Percentiles rank a stretch among this genome's conserved stretches.
phyloP scores from a whole-genome alignment of 2,888 invertebrate species.

The Pristionchus mayeri region DNA sequence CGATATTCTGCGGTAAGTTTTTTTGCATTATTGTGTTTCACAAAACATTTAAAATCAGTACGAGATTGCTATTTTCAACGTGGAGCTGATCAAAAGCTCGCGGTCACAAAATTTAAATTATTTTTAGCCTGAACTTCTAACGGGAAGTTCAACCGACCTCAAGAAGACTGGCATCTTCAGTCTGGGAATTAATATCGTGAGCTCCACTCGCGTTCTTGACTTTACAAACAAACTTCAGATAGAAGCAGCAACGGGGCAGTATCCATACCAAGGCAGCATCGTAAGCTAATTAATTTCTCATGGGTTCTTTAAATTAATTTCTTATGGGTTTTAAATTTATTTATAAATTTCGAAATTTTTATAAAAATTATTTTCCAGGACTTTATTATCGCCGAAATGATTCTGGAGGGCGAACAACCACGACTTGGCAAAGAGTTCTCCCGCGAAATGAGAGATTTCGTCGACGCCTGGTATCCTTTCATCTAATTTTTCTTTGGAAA shows the following conservation, averaged over 20 bases:
- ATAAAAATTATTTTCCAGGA: too few relatives aligned
- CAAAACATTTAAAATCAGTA: not conserved
- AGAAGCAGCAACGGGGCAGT: not conserved
- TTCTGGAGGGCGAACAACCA: not conserved
- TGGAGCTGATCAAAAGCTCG: too few relatives aligned
- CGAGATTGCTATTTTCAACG: too few relatives aligned
- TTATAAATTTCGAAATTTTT: too few relatives aligned
- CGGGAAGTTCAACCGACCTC: not conserved
- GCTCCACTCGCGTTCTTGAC: too few relatives aligned
- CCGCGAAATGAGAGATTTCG: not conserved
- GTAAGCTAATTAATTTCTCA: not conserved
- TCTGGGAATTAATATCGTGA: not conserved
- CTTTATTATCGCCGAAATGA: not conserved
- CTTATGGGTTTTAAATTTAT: too few relatives aligned
- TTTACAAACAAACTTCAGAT: not conserved
- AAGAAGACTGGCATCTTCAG: not conserved
- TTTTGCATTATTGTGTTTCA: not conserved
- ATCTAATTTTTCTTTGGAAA: too few relatives aligned
- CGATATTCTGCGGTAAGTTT: not conserved
- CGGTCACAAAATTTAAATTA: not conserved
- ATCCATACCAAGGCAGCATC: not conserved
- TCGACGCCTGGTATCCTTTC: conserved; percentile 2
- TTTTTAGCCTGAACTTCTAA: not conserved
- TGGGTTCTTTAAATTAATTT: not conserved
- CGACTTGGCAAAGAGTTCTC: not conserved